A percentile compares a stretch with the other conserved stretches of the same genome.
Conservation (phyloP, 2,797 vertebrate genomes). For the Halcyon leucocephala region DNA sequence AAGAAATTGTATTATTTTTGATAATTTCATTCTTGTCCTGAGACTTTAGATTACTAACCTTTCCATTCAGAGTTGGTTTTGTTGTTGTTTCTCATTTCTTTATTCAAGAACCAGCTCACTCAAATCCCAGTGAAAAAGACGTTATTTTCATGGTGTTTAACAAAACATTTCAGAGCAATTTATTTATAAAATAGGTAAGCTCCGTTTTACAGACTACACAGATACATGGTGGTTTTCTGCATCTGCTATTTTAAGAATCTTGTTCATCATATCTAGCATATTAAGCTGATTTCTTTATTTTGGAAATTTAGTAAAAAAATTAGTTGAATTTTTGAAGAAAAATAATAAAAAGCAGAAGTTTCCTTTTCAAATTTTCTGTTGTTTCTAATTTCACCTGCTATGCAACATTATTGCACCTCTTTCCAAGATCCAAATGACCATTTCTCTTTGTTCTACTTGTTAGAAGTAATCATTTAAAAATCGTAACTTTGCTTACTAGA, state of each 20-base stretch:
- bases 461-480: background rate
- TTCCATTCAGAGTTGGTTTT: background rate
- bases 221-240: background rate
- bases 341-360: background rate
- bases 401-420: background rate
- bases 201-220: background rate
- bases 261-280: background rate
- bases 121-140: background rate
- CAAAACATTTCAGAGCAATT: background rate
- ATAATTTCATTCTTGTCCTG: background rate
- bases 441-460: background rate
- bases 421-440: background rate
- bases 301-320: background rate
- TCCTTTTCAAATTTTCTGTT: background rate
- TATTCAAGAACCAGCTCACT: background rate
- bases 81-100: background rate
- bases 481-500: background rate
- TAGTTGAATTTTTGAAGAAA: background rate
- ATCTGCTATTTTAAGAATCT: background rate
- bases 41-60: background rate
- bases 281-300: background rate
- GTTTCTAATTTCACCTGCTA: background rate
- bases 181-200: background rate
- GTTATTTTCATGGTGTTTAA: background rate
- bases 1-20: background rate